A percentile compares a stretch with the other conserved stretches of the same genome.
These are phyloP conservation scores for Chionodraco myersi DNA, from an alignment of 2,113 vertebrate species.

Conservation along the genomic window DNA sequence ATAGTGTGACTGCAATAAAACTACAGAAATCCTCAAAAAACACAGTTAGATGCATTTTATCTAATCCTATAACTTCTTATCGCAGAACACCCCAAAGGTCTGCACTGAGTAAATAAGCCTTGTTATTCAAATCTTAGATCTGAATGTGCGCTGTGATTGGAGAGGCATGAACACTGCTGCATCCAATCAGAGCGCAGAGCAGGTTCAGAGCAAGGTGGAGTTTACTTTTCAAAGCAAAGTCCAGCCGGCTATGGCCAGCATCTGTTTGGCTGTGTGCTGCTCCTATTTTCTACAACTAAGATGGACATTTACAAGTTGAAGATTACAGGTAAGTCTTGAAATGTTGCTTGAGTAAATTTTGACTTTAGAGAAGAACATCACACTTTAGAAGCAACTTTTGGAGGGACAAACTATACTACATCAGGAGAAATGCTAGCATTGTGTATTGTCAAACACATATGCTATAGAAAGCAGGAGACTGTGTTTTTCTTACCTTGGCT, in stretches of 20 bases:
- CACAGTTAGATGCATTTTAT: not conserved
- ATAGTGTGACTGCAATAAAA: not conserved
- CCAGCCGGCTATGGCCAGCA: conserved; percentile 31
- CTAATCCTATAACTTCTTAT: not conserved
- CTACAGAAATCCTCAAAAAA: not conserved
- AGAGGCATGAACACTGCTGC: conserved; percentile 10
- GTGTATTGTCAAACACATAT: not conserved
- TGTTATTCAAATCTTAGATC: conserved; percentile 7
- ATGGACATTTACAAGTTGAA: not conserved
- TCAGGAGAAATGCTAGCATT: not conserved
- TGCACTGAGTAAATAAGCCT: not conserved
- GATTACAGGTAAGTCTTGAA: conserved; percentile 24
- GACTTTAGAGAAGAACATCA: conserved; percentile 4
- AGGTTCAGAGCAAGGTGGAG: conserved; percentile 25
- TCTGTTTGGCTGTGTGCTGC: conserved; percentile 14
- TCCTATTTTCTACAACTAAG: not conserved
- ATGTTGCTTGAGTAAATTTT: not conserved
- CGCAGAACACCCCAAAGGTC: not conserved
- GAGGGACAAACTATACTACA: not conserved
- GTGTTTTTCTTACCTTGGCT: conserved; percentile 88
- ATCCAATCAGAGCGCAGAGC: conserved; percentile 70
- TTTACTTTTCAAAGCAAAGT: conserved; percentile 49
- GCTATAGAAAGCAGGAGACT: not conserved
- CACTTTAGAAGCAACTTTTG: not conserved
- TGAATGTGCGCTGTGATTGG: conserved; percentile 49